phyloP scores from a whole-genome alignment of 1,140 invertebrate genomes.

The Hormaphis cornu region DNA sequence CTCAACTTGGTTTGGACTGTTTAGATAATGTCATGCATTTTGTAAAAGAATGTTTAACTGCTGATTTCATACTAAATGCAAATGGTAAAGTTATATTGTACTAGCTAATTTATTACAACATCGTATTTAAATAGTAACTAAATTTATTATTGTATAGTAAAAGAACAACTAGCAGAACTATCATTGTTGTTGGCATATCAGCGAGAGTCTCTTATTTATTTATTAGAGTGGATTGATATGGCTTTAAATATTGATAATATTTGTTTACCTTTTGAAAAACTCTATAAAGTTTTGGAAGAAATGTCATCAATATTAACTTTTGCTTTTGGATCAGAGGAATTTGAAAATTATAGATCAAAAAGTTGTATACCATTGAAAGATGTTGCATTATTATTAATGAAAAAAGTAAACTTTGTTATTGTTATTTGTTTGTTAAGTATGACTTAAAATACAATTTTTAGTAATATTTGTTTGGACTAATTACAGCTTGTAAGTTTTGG shows the following conservation, averaged over 20 bases:
- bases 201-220: conserved; percentile 52
- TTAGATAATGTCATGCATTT: conserved; percentile 50
- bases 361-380: conserved; percentile 44
- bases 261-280: conserved; percentile 19
- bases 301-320: conserved; percentile 28
- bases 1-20: conserved; percentile 48
- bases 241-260: conserved; percentile 42
- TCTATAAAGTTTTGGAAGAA: conserved; percentile 23
- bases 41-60: conserved; percentile 45
- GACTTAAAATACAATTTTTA: too few species aligned
- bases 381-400: conserved; percentile 49
- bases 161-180: conserved; percentile 49
- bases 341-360: conserved; percentile 5
- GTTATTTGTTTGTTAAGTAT: background rate
- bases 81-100: conserved; percentile 40
- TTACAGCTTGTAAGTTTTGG: conserved; percentile 28
- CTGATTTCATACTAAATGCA: conserved; percentile 46
- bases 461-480: background rate
- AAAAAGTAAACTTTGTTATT: conserved; percentile 44
- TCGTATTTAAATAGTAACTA: background rate
- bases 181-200: conserved; percentile 52
- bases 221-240: conserved; percentile 58
- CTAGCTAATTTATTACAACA: background rate
- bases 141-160: conserved; percentile 38
- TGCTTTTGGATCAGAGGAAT: conserved; percentile 27